These are phyloP conservation scores for Erebia palarica DNA, from an alignment of 2,888 invertebrate genomes.

Conservation along the genomic window DNA sequence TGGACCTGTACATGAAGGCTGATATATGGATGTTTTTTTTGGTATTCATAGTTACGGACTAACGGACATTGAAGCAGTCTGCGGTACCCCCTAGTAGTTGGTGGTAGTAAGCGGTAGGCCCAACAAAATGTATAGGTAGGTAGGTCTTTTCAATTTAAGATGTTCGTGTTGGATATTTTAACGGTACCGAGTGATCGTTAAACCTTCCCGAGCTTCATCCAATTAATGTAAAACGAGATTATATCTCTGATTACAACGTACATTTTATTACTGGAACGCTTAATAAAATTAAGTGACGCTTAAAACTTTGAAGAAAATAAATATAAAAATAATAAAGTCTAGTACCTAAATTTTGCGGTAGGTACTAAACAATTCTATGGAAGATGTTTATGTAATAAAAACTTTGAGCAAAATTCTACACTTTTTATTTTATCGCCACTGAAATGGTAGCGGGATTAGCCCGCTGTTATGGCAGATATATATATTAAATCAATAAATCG, in stretches of 20 bases:
- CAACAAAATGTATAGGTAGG: not conserved
- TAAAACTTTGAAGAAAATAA: constrained; percentile 2
- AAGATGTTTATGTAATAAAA: too few species aligned
- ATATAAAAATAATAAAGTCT: not conserved
- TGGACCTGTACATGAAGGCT: too few species aligned
- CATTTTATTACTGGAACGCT: constrained; percentile 23
- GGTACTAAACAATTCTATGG: too few species aligned
- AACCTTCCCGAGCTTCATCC: constrained; percentile 26
- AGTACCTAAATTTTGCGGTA: not conserved
- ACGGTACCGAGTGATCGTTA: constrained; percentile 24
- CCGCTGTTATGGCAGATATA: too few species aligned
- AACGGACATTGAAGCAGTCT: too few species aligned
- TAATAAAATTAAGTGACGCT: constrained; percentile 22
- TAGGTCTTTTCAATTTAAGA: constrained; percentile 3
- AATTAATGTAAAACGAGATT: constrained; percentile 28
- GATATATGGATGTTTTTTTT: too few species aligned
- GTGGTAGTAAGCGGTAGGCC: not conserved
- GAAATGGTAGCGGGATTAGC: too few species aligned
- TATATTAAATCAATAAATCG: too few species aligned
- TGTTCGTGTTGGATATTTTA: constrained; percentile 17
- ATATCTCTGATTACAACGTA: constrained; percentile 29
- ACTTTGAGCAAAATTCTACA: too few species aligned
- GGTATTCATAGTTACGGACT: too few species aligned
- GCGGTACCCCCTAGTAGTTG: too few species aligned
- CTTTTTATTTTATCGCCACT: too few species aligned